A percentile compares a stretch with the other conserved stretches of the same genome.
phyloP scores from a whole-genome alignment of 2,888 invertebrate species.

The Drosophila acutilabella region DNA sequence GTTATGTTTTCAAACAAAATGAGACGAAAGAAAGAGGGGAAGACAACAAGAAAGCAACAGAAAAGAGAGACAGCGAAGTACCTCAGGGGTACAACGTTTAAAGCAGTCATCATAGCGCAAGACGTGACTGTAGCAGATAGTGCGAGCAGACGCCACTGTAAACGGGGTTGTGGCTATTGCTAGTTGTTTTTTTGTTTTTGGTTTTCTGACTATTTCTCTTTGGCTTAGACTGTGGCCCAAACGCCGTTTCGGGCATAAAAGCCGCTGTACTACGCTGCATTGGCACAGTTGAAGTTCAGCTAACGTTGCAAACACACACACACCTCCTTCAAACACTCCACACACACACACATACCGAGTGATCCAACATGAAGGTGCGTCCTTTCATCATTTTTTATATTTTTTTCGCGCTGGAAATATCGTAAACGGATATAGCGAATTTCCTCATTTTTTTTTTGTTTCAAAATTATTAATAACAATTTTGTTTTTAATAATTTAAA shows the following conservation, averaged over 20 bases:
- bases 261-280: slow-evolving; percentile 32
- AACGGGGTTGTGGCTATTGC: slow-evolving; percentile 1
- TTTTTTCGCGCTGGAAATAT: slow-evolving; percentile 22
- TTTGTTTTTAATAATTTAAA: too few relatives aligned
- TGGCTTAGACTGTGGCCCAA: not conserved
- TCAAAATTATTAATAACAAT: not conserved
- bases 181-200: not conserved
- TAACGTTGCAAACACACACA: slow-evolving; percentile 48
- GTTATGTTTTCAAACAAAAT: slow-evolving; percentile 10
- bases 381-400: not conserved
- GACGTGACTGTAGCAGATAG: not conserved
- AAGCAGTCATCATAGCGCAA: not conserved
- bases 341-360: slow-evolving; percentile 27
- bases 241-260: slow-evolving; percentile 54
- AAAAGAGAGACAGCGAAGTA: not conserved
- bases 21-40: not conserved
- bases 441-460: slow-evolving; percentile 24
- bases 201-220: not conserved
- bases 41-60: not conserved
- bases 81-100: too few relatives aligned
- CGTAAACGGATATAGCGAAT: slow-evolving; percentile 47
- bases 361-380: slow-evolving; percentile 72
- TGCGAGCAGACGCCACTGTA: slow-evolving; percentile 3
- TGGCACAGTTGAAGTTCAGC: slow-evolving; percentile 72
- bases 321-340: slow-evolving; percentile 22